Evolutionary conservation across 2,113 vertebrate genomes (phyloP).

Genomic region (Perca fluviatilis): DNA sequence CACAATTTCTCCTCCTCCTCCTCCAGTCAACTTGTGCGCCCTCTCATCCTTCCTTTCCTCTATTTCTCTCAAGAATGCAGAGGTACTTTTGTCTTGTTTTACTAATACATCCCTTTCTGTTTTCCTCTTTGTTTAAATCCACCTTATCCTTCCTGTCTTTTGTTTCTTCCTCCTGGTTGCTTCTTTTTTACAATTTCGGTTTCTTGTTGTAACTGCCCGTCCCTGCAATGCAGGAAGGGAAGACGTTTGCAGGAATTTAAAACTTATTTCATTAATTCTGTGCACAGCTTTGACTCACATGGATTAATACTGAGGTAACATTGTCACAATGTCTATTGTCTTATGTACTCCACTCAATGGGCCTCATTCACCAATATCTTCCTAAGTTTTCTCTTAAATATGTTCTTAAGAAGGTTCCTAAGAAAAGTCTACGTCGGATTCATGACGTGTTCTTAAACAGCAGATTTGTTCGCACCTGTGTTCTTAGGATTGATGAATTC

Average conservation of each 20-base stretch:
- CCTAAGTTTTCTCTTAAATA: too few relatives aligned
- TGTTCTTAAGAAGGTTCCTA: too few relatives aligned
- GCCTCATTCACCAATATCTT: too few relatives aligned
- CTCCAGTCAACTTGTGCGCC: constrained; percentile 46
- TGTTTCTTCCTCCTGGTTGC: neutral
- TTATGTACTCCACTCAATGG: neutral
- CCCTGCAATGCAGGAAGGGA: neutral
- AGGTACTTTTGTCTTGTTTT: constrained; percentile 68
- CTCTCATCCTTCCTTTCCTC: constrained; percentile 74
- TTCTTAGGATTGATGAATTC: too few relatives aligned
- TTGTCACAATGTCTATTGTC: constrained; percentile 25
- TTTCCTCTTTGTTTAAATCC: neutral
- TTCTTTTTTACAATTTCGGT: neutral
- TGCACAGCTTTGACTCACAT: constrained; percentile 10
- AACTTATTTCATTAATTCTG: neutral
- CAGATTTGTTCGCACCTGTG: too few relatives aligned
- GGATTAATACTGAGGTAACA: constrained; percentile 31
- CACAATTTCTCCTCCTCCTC: constrained; percentile 45
- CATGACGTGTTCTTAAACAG: too few relatives aligned
- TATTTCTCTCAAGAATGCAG: constrained; percentile 77
- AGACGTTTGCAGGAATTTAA: constrained; percentile 8
- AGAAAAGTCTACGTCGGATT: too few relatives aligned
- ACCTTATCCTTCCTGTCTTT: neutral
- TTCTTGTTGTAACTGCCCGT: constrained; percentile 10
- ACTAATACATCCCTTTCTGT: constrained; percentile 14